These are phyloP conservation scores for Lysandra coridon DNA, from an alignment of 2,888 invertebrate species.

Conservation along the genomic window DNA sequence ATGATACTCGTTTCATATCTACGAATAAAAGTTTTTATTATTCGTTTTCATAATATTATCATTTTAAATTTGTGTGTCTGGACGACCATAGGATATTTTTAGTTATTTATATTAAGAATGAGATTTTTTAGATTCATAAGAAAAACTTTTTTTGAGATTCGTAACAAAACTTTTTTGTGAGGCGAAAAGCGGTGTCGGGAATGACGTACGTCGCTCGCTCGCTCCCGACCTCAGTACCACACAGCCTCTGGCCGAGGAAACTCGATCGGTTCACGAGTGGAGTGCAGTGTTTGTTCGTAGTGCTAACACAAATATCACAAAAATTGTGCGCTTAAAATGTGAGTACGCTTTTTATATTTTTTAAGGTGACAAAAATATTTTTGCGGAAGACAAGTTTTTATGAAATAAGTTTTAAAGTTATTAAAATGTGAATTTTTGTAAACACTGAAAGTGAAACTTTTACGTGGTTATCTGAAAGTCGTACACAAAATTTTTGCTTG, in stretches of 20 bases:
- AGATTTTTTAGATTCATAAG: neutral
- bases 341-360: conserved; percentile 34
- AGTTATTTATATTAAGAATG: too few species aligned
- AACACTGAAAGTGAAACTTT: too few species aligned
- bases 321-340: conserved; percentile 40
- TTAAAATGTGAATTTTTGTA: too few species aligned
- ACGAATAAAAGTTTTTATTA: too few species aligned
- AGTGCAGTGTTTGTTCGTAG: conserved; percentile 63
- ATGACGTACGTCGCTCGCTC: conserved; percentile 55
- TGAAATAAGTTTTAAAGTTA: neutral
- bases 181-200: conserved; percentile 52
- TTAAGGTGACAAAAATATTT: neutral
- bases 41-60: too few species aligned
- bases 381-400: neutral
- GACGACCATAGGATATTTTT: too few species aligned
- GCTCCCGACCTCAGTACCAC: conserved; percentile 63
- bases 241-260: conserved; percentile 66
- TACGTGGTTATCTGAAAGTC: neutral
- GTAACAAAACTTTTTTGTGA: neutral
- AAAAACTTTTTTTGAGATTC: neutral
- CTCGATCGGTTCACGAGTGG: conserved; percentile 55
- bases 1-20: too few species aligned
- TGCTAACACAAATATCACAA: conserved; percentile 24
- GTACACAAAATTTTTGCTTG: neutral
- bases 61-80: too few species aligned